Conservation (phyloP, 2,797 vertebrate genomes). For the Anisognathus igniventris region DNA sequence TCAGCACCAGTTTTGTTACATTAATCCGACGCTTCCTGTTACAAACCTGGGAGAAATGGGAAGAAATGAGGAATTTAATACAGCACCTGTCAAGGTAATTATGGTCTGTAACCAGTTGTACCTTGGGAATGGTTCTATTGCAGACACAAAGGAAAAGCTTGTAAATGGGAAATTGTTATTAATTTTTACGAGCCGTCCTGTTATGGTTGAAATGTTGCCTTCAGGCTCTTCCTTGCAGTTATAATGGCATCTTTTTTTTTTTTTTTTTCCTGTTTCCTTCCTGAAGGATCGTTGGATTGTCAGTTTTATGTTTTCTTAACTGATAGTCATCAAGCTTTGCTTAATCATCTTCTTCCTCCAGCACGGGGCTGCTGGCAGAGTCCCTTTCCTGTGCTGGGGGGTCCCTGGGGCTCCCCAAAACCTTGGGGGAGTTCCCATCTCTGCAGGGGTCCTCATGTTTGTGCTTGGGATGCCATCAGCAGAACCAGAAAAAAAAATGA, state of each 20-base stretch:
- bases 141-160: conserved; percentile 12
- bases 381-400: background rate
- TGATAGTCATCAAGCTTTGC: background rate
- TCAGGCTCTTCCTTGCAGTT: conserved; percentile 44
- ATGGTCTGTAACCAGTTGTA: background rate
- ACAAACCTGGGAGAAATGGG: background rate
- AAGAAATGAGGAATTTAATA: conserved; percentile 3
- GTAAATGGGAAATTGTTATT: conserved; percentile 41
- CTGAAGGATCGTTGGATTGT: background rate
- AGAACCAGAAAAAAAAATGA: background rate
- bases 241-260: background rate
- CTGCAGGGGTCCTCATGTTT: background rate
- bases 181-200: background rate
- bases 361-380: background rate
- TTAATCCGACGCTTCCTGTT: background rate
- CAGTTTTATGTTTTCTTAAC: conserved; percentile 32
- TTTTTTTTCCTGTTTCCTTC: conserved; percentile 4
- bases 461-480: background rate
- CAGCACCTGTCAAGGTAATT: conserved; percentile 43
- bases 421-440: background rate
- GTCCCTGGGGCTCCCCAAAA: background rate
- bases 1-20: background rate
- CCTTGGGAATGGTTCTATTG: conserved; percentile 11
- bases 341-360: conserved; percentile 14
- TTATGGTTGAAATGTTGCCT: conserved; percentile 43